These are phyloP conservation scores for Bellardia pandia DNA, from an alignment of 2,888 invertebrate genomes.

Conservation along the genomic window DNA sequence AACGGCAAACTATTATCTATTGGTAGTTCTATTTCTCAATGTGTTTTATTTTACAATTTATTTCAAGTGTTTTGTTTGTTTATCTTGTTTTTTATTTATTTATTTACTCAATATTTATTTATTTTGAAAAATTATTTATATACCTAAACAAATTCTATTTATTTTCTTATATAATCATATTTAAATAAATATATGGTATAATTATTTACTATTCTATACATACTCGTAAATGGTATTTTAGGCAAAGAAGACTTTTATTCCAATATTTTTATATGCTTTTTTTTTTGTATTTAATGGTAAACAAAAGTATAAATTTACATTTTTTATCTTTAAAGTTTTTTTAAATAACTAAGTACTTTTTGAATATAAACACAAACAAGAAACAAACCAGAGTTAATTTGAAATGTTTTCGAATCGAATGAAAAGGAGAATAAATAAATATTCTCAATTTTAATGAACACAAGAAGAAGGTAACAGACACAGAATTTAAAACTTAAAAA, in stretches of 20 bases:
- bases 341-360: slow-evolving; percentile 9
- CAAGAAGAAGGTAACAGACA: slow-evolving; percentile 41
- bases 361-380: slow-evolving; percentile 32
- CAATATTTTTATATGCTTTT: slow-evolving; percentile 55
- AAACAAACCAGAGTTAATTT: slow-evolving; percentile 71
- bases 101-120: slow-evolving; percentile 28
- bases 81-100: slow-evolving; percentile 52
- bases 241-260: slow-evolving; percentile 57
- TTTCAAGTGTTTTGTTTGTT: slow-evolving; percentile 13
- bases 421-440: slow-evolving; percentile 22
- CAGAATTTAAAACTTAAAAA: neutral
- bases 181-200: slow-evolving; percentile 48
- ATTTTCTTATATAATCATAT: slow-evolving; percentile 49
- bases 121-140: slow-evolving; percentile 10
- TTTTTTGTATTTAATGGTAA: slow-evolving; percentile 59
- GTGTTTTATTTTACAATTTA: slow-evolving; percentile 48
- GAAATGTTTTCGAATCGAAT: slow-evolving; percentile 36
- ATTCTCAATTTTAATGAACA: slow-evolving; percentile 17
- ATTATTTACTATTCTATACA: neutral
- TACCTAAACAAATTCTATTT: slow-evolving; percentile 49
- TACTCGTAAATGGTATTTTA: slow-evolving; percentile 67
- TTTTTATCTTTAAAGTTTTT: slow-evolving; percentile 30
- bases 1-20: slow-evolving; percentile 54
- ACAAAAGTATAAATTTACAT: slow-evolving; percentile 19
- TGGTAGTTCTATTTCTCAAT: slow-evolving; percentile 64